Percentiles rank a stretch among this genome's conserved stretches.
These are phyloP conservation scores for Engystomops pustulosus DNA, from an alignment of 2,113 vertebrate species.

Conservation along the genomic window DNA sequence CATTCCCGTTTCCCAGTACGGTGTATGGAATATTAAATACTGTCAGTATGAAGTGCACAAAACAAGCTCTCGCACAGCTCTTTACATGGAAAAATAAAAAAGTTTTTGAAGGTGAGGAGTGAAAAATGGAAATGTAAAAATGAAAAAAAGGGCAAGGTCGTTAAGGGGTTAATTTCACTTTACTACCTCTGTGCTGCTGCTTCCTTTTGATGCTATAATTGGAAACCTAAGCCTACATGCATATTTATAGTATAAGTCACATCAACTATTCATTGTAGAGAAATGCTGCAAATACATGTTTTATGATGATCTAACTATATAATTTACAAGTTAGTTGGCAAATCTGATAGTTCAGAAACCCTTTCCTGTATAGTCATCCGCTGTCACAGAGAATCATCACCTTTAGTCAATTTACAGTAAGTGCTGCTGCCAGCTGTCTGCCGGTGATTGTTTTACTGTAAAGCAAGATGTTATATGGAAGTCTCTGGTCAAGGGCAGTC, in stretches of 20 bases:
- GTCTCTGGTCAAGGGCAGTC: slow-evolving; percentile 23
- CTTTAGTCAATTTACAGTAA: slow-evolving; percentile 50
- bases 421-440: slow-evolving; percentile 39
- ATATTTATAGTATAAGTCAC: not conserved
- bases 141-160: too few relatives aligned
- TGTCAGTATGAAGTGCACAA: too few relatives aligned
- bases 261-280: not conserved
- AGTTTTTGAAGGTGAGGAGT: too few relatives aligned
- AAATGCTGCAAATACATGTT: slow-evolving; percentile 7
- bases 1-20: too few relatives aligned
- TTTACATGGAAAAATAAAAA: too few relatives aligned
- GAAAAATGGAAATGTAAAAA: too few relatives aligned
- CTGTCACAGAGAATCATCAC: slow-evolving; percentile 46
- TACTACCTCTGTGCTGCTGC: not conserved
- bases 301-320: not conserved
- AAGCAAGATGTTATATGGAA: slow-evolving; percentile 35
- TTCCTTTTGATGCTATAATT: not conserved
- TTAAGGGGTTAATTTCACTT: not conserved
- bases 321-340: slow-evolving; percentile 2
- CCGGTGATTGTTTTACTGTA: slow-evolving; percentile 41
- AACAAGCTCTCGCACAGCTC: too few relatives aligned
- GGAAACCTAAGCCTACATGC: not conserved
- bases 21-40: too few relatives aligned
- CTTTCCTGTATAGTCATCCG: slow-evolving; percentile 52
- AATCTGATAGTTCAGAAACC: slow-evolving; percentile 34